Base-by-base conservation (phyloP, 2,113 vertebrate genomes). In the Periophthalmus modestus region DNA sequence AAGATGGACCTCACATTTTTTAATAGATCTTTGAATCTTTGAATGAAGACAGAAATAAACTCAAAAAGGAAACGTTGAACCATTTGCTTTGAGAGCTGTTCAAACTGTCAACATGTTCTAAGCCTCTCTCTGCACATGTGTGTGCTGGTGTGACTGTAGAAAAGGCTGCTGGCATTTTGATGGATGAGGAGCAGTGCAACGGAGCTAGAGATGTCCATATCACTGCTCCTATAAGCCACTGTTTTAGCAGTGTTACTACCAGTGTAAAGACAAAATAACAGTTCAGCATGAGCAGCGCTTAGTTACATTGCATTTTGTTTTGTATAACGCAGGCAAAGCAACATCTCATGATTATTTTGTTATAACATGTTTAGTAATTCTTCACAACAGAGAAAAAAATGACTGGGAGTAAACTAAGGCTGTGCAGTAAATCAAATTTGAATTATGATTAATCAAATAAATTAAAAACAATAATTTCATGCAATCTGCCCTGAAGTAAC, bases 81-180 rank as follows among this genome's bases (percentile, higher is more conserved):
- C 69, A 24, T 73, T 12, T 48, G 15, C 47, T 18, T 34, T 54
- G 58, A 57, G 72, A 43, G 72, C 6, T 18, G 5, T 33, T 28
- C 7, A 67, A n/a, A 13, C 18, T 67, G 65, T 46, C 18, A 70
- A 23, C 62, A 52, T 75, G 74, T 65, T 68, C 63, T 72, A 39
- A 68, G 66, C 52, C 28, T 58, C 65, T 68, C 59, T 47, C 16
- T 7, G 36, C 43, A 24, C 58, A 69, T 75, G 67, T 74, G 58
- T 82, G 82, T 78, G 80, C 71, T 69, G 62, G 76, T 86, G 76
- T 81, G 90, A 87, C 43, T 80, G 77, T 72, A 77, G 74, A 79
- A 88, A 79, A 71, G 75, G 84, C 81, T 82, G 50, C 73, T 87
- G 75, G 75, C 85, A 92, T 85, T 77, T 82, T 87, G 92, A 92